Base-by-base conservation (phyloP, 1,140 invertebrate species). In the Euura lappo region DNA sequence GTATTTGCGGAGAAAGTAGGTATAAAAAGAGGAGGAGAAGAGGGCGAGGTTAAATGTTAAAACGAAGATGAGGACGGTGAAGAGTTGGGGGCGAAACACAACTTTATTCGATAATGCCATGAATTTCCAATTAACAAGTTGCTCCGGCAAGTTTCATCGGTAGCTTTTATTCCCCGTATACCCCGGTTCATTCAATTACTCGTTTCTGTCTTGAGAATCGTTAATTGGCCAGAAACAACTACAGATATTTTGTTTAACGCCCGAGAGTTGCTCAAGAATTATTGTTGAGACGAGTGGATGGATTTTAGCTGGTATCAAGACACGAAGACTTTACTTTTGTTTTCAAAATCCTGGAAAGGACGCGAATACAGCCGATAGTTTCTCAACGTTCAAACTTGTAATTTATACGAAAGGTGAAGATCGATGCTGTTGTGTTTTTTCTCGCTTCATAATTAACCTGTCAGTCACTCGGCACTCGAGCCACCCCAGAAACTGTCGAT, bases 41-140 rank as follows among this genome's bases (percentile, higher is more conserved):
- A n/a, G 47, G 11, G 11, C 7, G 7, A 8, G 47, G 47, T 51
- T 51, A 51, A 51, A 51, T 51, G 7, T 7, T 51, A n/a, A n/a
- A n/a, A n/a, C 47, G 47, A n/a, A 51, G 47, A 51, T 51, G 47
- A n/a, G 47, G 28, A n/a, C 7, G 11, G 47, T 8, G 47, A 51
- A 51, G 11, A 51, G 47, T 8, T 8, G 47, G 77, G 76, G 79
- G 79, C 78, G 78, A 78, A 76, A 76, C 78, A 81, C 79, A 83
- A 84, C 80, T 82, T 81, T 80, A 80, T 83, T 83, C 80, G 78
- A 78, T 81, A 83, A 84, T 83, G 76, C 80, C 77, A 82, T 81
- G 81, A 84, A 84, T 84, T 84, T 84, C 83, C 80, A 83, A 82
- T 83, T 82, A 84, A 82, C 82, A 83, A 83, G 77, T 82, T 79